Evolutionary conservation across 2,888 invertebrate species (phyloP).

Genomic region (Chrysolina americana): DNA sequence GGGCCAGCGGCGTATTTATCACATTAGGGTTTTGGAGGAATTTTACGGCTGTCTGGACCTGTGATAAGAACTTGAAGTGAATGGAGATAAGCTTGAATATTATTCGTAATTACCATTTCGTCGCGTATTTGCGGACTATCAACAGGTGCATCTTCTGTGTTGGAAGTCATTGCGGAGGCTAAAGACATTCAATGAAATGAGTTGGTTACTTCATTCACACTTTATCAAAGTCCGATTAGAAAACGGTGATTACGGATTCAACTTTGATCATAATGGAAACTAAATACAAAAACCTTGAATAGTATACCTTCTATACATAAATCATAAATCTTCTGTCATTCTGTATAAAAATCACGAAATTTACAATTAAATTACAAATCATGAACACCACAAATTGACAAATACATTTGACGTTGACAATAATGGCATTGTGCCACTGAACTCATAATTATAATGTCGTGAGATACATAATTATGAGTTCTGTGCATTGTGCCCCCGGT

Average conservation of each 20-base stretch:
- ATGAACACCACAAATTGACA: too few species aligned
- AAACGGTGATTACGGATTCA: background rate
- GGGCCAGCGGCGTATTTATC: slow-evolving; percentile 80
- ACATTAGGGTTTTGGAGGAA: slow-evolving; percentile 92
- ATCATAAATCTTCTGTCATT: too few species aligned
- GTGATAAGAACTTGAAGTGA: slow-evolving; percentile 56
- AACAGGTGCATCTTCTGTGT: slow-evolving; percentile 32
- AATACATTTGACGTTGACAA: too few species aligned
- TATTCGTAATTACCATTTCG: slow-evolving; percentile 47
- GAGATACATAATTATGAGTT: too few species aligned
- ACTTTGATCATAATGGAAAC: slow-evolving; percentile 13
- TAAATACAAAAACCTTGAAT: background rate
- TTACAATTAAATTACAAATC: too few species aligned
- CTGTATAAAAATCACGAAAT: too few species aligned
- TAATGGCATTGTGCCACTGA: too few species aligned
- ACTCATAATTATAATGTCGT: too few species aligned
- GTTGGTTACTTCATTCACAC: background rate
- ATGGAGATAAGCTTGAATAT: background rate
- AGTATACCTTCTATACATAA: too few species aligned
- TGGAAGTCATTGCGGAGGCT: slow-evolving; percentile 36
- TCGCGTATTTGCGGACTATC: slow-evolving; percentile 43
- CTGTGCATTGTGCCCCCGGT: too few species aligned
- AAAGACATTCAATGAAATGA: slow-evolving; percentile 5
- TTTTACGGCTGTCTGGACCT: slow-evolving; percentile 89
- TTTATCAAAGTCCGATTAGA: slow-evolving; percentile 21